Percentiles rank a stretch among this genome's conserved stretches.
Evolutionary conservation across 2,797 vertebrate genomes (phyloP).

Genomic region (Sphenodon punctatus): DNA sequence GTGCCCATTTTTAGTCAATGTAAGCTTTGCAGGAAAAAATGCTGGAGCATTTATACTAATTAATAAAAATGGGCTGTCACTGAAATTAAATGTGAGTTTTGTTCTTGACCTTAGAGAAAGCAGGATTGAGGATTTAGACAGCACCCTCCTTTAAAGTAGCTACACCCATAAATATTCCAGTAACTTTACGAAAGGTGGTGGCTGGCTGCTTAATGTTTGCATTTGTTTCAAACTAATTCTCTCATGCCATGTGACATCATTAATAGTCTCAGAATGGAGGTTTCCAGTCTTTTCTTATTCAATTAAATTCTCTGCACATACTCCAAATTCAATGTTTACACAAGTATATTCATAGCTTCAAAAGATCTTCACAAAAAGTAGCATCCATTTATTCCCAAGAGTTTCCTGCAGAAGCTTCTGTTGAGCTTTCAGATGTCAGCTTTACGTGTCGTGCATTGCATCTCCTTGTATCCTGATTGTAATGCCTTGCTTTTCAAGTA

Average conservation of each 20-base stretch:
- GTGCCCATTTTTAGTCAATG: background rate
- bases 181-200: background rate
- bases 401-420: background rate
- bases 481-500: conserved; percentile 26
- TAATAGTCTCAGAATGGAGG: background rate
- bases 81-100: background rate
- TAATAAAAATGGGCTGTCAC: background rate
- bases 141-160: background rate
- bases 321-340: background rate
- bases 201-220: background rate
- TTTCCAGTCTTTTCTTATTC: background rate
- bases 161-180: background rate
- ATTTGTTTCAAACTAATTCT: background rate
- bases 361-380: background rate
- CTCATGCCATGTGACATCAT: no score
- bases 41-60: background rate
- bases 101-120: background rate
- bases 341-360: no score
- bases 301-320: background rate
- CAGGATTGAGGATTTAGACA: background rate
- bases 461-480: background rate
- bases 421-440: background rate
- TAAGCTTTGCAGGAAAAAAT: background rate
- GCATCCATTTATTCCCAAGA: background rate
- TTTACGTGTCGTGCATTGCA: background rate